These are phyloP conservation scores for Paracyclopina nana DNA, from an alignment of 1,140 invertebrate genomes.

Conservation along the genomic window DNA sequence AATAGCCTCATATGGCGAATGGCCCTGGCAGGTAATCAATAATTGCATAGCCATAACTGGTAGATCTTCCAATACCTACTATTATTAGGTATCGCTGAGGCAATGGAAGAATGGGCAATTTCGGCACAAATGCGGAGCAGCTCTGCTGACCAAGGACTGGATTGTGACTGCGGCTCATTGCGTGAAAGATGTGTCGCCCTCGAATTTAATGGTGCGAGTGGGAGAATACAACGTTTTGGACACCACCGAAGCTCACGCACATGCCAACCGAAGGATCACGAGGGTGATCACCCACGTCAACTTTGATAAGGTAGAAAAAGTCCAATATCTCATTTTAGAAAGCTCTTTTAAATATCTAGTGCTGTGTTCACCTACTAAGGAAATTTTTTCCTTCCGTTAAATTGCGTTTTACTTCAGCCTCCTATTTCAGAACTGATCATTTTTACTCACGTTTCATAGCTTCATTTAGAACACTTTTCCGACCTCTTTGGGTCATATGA, in stretches of 20 bases:
- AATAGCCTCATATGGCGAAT: slow-evolving; percentile 14
- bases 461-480: no score
- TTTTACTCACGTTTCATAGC: no score
- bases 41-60: no score
- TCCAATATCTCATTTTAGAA: no score
- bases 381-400: no score
- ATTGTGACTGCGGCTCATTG: slow-evolving; percentile 91
- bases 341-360: no score
- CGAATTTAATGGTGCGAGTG: slow-evolving; percentile 55
- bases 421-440: no score
- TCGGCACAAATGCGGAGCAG: slow-evolving; percentile 82
- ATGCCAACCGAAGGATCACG: slow-evolving; percentile 63
- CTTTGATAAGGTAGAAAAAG: slow-evolving; percentile 71
- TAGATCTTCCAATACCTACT: no score
- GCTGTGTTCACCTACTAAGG: no score
- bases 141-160: slow-evolving; percentile 83
- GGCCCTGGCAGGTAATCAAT: slow-evolving; percentile 17
- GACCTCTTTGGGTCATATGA: no score
- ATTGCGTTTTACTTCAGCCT: no score
- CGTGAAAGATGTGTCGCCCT: slow-evolving; percentile 37
- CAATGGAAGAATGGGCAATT: slow-evolving; percentile 56
- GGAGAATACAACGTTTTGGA: slow-evolving; percentile 73
- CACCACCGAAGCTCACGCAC: slow-evolving; percentile 65
- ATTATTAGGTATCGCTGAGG: slow-evolving; percentile 47
- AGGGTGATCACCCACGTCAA: slow-evolving; percentile 76